These are phyloP conservation scores for Anarhynchus alexandrinus DNA, from an alignment of 2,113 vertebrate genomes.

Conservation along the genomic window DNA sequence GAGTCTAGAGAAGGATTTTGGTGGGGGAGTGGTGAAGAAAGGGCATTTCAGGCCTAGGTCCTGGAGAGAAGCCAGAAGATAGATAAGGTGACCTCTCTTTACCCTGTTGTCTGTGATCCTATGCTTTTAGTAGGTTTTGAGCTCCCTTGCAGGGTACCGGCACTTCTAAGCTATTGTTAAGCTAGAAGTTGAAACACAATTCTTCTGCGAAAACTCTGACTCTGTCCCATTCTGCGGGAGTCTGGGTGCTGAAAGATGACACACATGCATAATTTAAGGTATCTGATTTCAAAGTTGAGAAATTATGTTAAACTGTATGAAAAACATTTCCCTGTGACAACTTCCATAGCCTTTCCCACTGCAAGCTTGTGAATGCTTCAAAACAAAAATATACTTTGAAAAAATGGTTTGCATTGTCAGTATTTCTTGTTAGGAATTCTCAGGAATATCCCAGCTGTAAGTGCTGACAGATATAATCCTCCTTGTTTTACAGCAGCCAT, in stretches of 20 bases:
- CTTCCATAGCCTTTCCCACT: background rate
- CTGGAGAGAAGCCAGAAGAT: background rate
- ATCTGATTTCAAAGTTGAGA: background rate
- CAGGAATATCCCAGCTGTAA: background rate
- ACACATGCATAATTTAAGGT: background rate
- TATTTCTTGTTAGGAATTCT: conserved; percentile 3
- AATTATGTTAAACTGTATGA: background rate
- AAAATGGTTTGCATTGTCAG: background rate
- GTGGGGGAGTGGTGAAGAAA: background rate
- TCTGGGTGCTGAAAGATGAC: conserved; percentile 16
- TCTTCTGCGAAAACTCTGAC: background rate
- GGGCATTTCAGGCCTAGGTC: background rate
- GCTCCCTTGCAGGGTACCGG: background rate
- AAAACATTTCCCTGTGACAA: background rate
- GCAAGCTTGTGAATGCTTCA: background rate
- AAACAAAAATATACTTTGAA: background rate
- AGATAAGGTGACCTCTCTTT: background rate
- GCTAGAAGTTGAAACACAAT: background rate
- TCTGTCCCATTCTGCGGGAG: background rate
- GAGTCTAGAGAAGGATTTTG: background rate
- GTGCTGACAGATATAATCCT: conserved; percentile 1
- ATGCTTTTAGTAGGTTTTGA: background rate
- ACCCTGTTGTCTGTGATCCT: background rate
- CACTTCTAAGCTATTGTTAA: conserved; percentile 4
- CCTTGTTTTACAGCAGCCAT: background rate